phyloP scores from a whole-genome alignment of 2,888 invertebrate species.

The Drosophila setosimentum region DNA sequence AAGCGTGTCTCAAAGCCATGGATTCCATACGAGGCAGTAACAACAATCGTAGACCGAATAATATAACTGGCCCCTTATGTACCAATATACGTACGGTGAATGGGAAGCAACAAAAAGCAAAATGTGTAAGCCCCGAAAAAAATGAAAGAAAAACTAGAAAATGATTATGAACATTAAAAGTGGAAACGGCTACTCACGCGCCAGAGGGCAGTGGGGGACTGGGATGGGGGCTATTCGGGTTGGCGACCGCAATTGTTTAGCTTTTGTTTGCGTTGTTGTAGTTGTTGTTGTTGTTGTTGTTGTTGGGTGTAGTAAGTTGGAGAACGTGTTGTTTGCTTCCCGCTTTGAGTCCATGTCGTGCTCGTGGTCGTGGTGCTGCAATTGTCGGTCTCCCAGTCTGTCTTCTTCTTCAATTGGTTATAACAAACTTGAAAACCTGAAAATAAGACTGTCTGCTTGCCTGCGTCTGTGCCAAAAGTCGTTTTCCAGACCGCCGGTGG shows the following conservation, averaged over 20 bases:
- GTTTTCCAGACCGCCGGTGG: slow-evolving; percentile 59
- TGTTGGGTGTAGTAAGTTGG: slow-evolving; percentile 57
- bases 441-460: slow-evolving; percentile 14
- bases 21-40: slow-evolving; percentile 35
- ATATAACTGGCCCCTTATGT: slow-evolving; percentile 20
- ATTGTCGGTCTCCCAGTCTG: slow-evolving; percentile 51
- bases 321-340: slow-evolving; percentile 79
- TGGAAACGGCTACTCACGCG: slow-evolving; percentile 75
- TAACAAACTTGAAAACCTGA: slow-evolving; percentile 66
- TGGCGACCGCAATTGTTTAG: slow-evolving; percentile 67
- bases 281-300: slow-evolving; percentile 36
- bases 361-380: slow-evolving; percentile 59
- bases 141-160: slow-evolving; percentile 56
- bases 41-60: slow-evolving; percentile 30
- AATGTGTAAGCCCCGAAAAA: slow-evolving; percentile 49
- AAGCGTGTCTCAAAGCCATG: slow-evolving; percentile 33
- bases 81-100: slow-evolving; percentile 10
- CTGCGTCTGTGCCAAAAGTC: slow-evolving; percentile 65
- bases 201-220: slow-evolving; percentile 30
- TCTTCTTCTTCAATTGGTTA: slow-evolving; percentile 35
- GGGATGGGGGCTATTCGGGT: slow-evolving; percentile 42
- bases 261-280: too few relatives aligned
- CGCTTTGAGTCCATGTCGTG: slow-evolving; percentile 55
- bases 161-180: slow-evolving; percentile 76
- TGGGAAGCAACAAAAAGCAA: slow-evolving; percentile 44